Base-by-base conservation (phyloP, 2,113 vertebrate species). In the Porphyrio hochstetteri region DNA sequence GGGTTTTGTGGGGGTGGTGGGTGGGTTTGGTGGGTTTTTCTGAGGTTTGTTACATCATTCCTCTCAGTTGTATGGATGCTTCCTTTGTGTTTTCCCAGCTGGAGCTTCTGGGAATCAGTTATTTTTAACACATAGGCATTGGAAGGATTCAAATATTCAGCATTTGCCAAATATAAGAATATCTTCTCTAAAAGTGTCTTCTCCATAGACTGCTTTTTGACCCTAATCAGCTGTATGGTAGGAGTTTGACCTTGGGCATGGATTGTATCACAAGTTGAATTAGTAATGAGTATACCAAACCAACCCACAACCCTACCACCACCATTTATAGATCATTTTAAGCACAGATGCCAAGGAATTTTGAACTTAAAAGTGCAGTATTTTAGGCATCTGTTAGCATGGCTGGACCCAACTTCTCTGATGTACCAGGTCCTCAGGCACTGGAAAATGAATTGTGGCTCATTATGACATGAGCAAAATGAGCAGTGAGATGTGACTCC, bases 311-410 rank as follows among this genome's bases (percentile, higher is more conserved):
- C 7, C 9, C 8, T 48, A 2, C 13, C 5, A 2, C 14, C 31
- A 7, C 10, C 33, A 48, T 35, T 88, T 57, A 53, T 31, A 70
- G 23, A 7, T 31, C 6, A 65, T 52, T 87, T 60, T 29, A 52
- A 90, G 46, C 25, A 67, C 27, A 61, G 78, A 28, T 33, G 4
- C 29, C 35, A 38, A n/a, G 64, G 44, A 24, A n/a, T 61, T 74
- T 48, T 33, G 3, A 4, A 42, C 10, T 53, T 69, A 0, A 0
- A 70, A n/a, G 20, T n/a, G n/a, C 74, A 29, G 2, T 40, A 7
- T 48, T 80, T 44, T 25, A 38, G 13, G 56, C 74, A 38, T 2
- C 17, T 29, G 12, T 55, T 42, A 36, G 35, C 17, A n/a, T 29
- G 38, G 25, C 9, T 55, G 8, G 21, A 44, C 29, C 6, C 40